phyloP scores from a whole-genome alignment of 2,888 invertebrate genomes.

The Tipula vernalis region DNA sequence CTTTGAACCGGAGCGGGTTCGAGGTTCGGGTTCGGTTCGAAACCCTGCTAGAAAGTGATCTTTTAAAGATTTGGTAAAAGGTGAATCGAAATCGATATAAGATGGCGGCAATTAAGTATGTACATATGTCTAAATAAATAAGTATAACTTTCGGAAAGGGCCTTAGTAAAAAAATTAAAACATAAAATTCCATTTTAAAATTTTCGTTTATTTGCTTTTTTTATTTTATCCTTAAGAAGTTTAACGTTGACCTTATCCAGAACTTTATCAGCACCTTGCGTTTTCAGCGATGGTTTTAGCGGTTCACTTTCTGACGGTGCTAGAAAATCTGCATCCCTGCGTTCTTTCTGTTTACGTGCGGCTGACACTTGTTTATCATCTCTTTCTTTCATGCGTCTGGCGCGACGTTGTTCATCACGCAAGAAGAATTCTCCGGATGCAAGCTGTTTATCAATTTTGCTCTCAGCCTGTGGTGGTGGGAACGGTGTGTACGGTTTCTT shows the following conservation, averaged over 20 bases:
- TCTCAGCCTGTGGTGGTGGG: conserved; percentile 86
- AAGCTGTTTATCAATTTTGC: conserved; percentile 86
- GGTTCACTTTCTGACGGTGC: conserved; percentile 55
- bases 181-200: neutral
- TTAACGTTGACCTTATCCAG: conserved; percentile 46
- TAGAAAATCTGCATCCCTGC: conserved; percentile 65
- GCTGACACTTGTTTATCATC: conserved; percentile 66
- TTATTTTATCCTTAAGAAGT: conserved; percentile 62
- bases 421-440: conserved; percentile 97
- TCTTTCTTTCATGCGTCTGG: conserved; percentile 57
- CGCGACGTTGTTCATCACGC: conserved; percentile 65
- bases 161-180: neutral
- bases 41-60: no score
- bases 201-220: conserved; percentile 41
- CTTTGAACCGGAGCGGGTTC: no score
- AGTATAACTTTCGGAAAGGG: no score
- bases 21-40: no score
- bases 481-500: conserved; percentile 96
- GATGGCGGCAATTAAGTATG: no score
- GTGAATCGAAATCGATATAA: no score
- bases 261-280: conserved; percentile 17
- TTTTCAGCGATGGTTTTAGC: conserved; percentile 14
- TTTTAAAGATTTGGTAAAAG: no score
- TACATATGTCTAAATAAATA: no score
- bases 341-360: conserved; percentile 59